Evolutionary conservation across 2,888 invertebrate species (phyloP).

Genomic region (Acanthosepion esculentum): DNA sequence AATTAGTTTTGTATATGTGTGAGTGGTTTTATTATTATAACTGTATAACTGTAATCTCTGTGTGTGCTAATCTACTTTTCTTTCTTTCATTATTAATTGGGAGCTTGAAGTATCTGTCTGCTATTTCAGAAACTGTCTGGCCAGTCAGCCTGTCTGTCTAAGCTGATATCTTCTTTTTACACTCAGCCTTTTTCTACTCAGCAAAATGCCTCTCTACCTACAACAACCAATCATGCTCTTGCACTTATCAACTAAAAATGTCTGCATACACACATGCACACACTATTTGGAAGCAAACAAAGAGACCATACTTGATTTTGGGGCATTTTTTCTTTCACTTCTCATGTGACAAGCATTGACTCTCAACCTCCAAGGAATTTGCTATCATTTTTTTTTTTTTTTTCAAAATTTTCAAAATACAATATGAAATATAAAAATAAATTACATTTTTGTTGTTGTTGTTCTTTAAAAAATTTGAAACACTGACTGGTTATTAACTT

Average conservation of each 20-base stretch:
- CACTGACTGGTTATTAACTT: no score
- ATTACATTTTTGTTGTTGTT: no score
- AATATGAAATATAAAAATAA: no score
- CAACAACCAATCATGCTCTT: not conserved
- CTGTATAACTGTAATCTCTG: not conserved
- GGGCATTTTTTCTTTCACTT: not conserved
- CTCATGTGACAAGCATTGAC: not conserved
- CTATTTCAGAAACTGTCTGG: not conserved
- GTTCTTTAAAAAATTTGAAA: no score
- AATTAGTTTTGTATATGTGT: no score
- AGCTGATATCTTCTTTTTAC: not conserved
- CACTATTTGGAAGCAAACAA: not conserved
- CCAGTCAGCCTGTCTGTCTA: not conserved
- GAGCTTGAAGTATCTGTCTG: not conserved
- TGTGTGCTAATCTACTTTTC: not conserved
- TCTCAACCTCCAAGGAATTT: no score
- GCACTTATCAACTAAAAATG: not conserved
- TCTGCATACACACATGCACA: not conserved
- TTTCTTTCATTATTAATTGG: not conserved
- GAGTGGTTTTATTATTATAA: not conserved
- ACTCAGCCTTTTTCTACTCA: not conserved
- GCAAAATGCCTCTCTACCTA: not conserved
- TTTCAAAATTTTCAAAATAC: no score
- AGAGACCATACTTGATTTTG: not conserved
- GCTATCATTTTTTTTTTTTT: not conserved